These are phyloP conservation scores for Torymus texanus DNA, from an alignment of 2,888 invertebrate species.

Conservation along the genomic window DNA sequence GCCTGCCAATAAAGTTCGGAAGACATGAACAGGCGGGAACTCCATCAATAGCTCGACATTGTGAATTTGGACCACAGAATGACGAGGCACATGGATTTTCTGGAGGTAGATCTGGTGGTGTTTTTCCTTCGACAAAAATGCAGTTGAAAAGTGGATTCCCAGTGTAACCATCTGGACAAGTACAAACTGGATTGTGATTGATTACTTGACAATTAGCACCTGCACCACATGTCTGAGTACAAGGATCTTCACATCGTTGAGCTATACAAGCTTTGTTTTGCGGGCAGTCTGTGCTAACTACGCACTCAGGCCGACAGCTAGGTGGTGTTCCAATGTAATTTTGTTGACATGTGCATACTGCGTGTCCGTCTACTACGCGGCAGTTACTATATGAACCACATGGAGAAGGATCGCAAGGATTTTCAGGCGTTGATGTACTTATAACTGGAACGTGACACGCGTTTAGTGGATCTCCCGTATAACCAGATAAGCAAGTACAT, in stretches of 20 bases:
- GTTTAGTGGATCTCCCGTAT: conserved; percentile 86
- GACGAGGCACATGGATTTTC: conserved; percentile 87
- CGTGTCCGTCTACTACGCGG: conserved; percentile 83
- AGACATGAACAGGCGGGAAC: conserved; percentile 89
- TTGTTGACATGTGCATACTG: conserved; percentile 87
- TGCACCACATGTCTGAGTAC: conserved; percentile 87
- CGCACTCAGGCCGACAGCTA: conserved; percentile 87
- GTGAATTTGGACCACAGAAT: conserved; percentile 90
- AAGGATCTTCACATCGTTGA: conserved; percentile 88
- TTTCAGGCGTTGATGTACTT: conserved; percentile 53
- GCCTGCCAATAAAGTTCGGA: conserved; percentile 86
- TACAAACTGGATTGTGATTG: conserved; percentile 91
- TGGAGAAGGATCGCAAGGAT: conserved; percentile 83
- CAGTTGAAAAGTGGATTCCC: conserved; percentile 91
- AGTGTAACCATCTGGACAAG: conserved; percentile 83
- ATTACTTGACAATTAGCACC: conserved; percentile 89
- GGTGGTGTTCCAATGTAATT: conserved; percentile 88
- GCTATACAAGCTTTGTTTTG: conserved; percentile 88
- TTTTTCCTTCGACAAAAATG: conserved; percentile 62
- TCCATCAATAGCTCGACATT: conserved; percentile 86
- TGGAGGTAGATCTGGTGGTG: conserved; percentile 50
- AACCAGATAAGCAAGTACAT: conserved; percentile 84
- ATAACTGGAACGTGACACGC: conserved; percentile 80
- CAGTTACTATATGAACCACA: conserved; percentile 90
- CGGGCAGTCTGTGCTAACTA: conserved; percentile 88